A percentile compares a stretch with the other conserved stretches of the same genome.
phyloP scores from a whole-genome alignment of 1,140 invertebrate species.

The Piezodorus guildinii region DNA sequence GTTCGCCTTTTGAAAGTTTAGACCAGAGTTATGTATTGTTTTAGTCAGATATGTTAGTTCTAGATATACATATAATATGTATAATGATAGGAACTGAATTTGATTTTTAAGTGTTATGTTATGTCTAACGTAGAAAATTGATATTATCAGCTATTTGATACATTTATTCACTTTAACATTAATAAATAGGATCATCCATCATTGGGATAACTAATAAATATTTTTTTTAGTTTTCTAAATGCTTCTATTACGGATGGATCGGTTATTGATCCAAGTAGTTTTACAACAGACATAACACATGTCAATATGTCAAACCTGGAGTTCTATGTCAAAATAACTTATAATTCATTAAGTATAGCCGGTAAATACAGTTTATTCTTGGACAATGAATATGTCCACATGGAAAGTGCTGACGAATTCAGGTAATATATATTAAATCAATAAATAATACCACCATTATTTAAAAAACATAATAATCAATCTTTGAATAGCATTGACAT shows the following conservation, averaged over 20 bases:
- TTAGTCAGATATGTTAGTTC: no score
- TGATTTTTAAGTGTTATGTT: no score
- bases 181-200: no score
- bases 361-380: background rate
- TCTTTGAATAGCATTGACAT: background rate
- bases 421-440: background rate
- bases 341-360: background rate
- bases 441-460: no score
- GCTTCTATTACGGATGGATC: background rate
- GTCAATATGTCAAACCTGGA: background rate
- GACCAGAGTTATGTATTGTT: no score
- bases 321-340: background rate
- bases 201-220: no score
- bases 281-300: background rate
- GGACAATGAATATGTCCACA: slow-evolving; percentile 1
- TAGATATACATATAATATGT: no score
- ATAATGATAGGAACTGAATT: no score
- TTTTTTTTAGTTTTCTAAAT: background rate
- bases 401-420: background rate
- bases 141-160: no score
- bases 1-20: no score
- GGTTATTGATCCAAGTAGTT: background rate
- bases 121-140: no score
- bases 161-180: no score
- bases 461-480: background rate